A percentile compares a stretch with the other conserved stretches of the same genome.
These are phyloP conservation scores for Cyprinodon diabolis DNA, from an alignment of 2,797 vertebrate genomes.

Conservation along the genomic window DNA sequence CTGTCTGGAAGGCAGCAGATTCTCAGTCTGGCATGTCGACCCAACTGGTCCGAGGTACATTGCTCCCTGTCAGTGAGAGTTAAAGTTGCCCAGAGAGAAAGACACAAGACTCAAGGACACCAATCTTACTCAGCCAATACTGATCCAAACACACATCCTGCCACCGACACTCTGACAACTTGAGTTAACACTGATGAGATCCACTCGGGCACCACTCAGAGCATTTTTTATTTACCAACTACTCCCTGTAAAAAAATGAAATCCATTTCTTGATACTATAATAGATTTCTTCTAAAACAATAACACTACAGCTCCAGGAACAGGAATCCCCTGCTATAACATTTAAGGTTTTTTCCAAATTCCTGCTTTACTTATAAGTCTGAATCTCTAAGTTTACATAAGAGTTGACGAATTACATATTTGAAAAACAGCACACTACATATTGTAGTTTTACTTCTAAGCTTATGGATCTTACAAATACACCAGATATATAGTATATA, in stretches of 20 bases:
- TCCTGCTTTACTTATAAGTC: slow-evolving; percentile 21
- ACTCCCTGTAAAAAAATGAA: neutral
- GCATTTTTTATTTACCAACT: slow-evolving; percentile 13
- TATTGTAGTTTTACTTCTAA: neutral
- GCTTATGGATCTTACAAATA: neutral
- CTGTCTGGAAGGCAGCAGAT: slow-evolving; percentile 22
- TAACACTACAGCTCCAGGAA: slow-evolving; percentile 1
- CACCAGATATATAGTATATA: too few species aligned
- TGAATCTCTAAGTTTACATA: neutral
- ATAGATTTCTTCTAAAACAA: slow-evolving; percentile 12
- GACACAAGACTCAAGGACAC: slow-evolving; percentile 36
- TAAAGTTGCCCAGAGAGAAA: slow-evolving; percentile 28
- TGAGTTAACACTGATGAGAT: slow-evolving; percentile 31
- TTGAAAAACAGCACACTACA: neutral
- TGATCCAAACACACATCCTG: slow-evolving; percentile 22
- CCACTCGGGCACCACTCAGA: slow-evolving; percentile 6
- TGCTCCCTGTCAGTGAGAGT: slow-evolving; percentile 38
- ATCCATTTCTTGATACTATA: slow-evolving; percentile 9
- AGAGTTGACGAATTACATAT: slow-evolving; percentile 2
- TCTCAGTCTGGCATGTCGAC: slow-evolving; percentile 11
- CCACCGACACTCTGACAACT: slow-evolving; percentile 41
- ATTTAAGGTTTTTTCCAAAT: slow-evolving; percentile 25
- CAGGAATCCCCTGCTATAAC: slow-evolving; percentile 4
- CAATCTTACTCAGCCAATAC: slow-evolving; percentile 25
- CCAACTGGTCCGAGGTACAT: slow-evolving; percentile 20